phyloP scores from a whole-genome alignment of 2,113 vertebrate species.

The Meleagris gallopavo region DNA sequence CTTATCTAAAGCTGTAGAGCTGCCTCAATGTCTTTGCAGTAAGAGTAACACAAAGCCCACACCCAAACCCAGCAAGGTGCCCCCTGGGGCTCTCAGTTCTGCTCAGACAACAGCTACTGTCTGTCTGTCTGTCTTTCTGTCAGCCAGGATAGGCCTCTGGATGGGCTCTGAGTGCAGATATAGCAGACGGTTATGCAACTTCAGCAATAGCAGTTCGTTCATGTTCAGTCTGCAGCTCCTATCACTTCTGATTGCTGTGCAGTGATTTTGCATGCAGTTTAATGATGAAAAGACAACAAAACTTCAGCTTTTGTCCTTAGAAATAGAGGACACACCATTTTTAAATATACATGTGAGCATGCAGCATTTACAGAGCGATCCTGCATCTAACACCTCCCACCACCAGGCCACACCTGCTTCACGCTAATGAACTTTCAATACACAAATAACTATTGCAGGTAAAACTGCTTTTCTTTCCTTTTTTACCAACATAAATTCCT shows the following conservation, averaged over 20 bases:
- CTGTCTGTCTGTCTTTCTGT: neutral
- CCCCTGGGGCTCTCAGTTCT: neutral
- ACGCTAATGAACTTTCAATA: neutral
- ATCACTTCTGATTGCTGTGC: neutral
- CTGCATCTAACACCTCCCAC: neutral
- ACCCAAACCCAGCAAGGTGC: neutral
- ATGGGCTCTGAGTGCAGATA: neutral
- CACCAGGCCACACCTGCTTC: neutral
- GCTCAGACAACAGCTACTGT: neutral
- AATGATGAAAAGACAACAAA: neutral
- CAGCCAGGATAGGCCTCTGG: neutral
- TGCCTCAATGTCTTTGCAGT: neutral
- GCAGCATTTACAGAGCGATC: neutral
- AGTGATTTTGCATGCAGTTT: neutral
- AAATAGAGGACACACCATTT: neutral
- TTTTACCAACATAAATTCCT: neutral
- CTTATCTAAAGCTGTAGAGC: neutral
- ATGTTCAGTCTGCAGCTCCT: fast-evolving
- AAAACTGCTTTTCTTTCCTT: neutral
- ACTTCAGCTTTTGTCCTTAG: neutral
- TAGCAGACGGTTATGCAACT: neutral
- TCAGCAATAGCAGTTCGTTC: neutral
- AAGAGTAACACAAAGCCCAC: neutral
- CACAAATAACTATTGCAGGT: neutral
- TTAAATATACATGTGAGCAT: fast-evolving